Conservation (phyloP, 2,797 vertebrate genomes). For the Sebastes miniatus region DNA sequence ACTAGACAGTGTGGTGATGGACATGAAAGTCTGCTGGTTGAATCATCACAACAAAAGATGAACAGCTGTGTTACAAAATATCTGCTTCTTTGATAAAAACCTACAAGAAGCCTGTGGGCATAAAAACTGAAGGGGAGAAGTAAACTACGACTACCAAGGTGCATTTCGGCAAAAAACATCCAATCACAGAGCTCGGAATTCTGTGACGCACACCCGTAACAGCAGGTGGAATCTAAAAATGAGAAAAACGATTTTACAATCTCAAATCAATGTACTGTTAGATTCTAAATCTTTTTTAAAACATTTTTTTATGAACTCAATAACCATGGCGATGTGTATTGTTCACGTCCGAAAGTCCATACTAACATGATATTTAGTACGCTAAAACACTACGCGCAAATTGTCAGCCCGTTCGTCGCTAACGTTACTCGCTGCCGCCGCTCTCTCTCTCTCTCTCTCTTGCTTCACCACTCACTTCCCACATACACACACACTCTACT, state of each 20-base stretch:
- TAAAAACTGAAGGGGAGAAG: background rate
- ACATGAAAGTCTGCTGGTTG: background rate
- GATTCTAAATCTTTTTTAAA: too few relatives aligned
- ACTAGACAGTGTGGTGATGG: background rate
- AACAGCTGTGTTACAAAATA: background rate
- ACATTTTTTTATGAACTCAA: background rate
- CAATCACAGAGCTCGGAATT: background rate
- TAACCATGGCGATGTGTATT: background rate
- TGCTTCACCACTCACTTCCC: too few relatives aligned
- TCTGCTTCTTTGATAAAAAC: background rate
- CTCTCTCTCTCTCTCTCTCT: too few relatives aligned
- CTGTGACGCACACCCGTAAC: too few relatives aligned
- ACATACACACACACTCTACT: too few relatives aligned
- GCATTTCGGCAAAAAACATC: background rate
- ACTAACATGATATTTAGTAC: too few relatives aligned
- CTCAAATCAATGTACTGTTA: too few relatives aligned
- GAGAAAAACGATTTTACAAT: too few relatives aligned
- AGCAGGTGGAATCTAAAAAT: too few relatives aligned
- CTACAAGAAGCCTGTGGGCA: background rate
- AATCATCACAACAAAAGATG: background rate
- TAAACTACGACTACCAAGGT: background rate
- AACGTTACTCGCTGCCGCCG: fast-evolving
- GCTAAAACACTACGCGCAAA: too few relatives aligned
- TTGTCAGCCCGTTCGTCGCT: fast-evolving
- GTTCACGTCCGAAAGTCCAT: background rate